These are phyloP conservation scores for Galemys pyrenaicus DNA, from an alignment of 2,113 vertebrate species.

Conservation along the genomic window DNA sequence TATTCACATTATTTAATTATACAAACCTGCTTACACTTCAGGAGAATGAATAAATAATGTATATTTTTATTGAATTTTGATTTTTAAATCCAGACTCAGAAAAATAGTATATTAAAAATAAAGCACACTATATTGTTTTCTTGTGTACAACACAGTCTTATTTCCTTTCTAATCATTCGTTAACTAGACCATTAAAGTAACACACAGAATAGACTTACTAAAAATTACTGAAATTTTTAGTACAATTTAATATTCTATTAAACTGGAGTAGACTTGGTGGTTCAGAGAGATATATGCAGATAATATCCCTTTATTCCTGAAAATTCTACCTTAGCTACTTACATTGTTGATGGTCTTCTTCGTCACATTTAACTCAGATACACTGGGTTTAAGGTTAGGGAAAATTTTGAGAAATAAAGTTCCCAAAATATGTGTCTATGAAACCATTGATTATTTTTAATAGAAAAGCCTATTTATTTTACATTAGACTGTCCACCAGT, in stretches of 20 bases:
- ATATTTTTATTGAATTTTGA: background rate
- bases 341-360: background rate
- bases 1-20: background rate
- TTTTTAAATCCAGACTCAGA: constrained; percentile 6
- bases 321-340: background rate
- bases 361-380: background rate
- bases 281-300: background rate
- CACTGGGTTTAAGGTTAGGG: background rate
- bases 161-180: background rate
- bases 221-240: background rate
- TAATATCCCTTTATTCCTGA: background rate
- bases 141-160: background rate
- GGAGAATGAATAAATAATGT: background rate
- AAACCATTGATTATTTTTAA: background rate
- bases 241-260: background rate
- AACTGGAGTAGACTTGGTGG: background rate
- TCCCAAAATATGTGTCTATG: background rate
- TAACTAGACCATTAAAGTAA: background rate
- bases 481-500: background rate
- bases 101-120: background rate
- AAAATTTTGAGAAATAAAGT: background rate
- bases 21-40: background rate
- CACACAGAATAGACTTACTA: background rate
- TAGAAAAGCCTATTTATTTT: background rate
- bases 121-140: background rate